phyloP scores from a whole-genome alignment of 30 jellyfish, hydroid and myxozoan genomes.

The Haliclystus octoradiatus region DNA sequence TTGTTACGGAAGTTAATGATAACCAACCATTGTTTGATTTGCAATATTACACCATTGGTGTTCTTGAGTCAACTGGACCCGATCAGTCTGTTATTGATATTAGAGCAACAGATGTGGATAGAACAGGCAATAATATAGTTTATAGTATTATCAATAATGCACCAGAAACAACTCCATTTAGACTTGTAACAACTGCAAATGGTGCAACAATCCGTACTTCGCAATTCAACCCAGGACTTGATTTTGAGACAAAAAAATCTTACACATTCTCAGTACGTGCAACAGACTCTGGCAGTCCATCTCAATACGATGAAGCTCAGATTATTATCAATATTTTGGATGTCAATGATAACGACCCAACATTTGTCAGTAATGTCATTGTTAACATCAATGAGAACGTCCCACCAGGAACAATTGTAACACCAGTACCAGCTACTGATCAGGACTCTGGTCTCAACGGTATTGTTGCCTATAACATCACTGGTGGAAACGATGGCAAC shows the following conservation, averaged over 20 bases:
- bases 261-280: constrained; percentile 38
- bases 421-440: constrained; percentile 45
- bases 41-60: constrained; percentile 9
- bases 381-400: constrained; percentile 29
- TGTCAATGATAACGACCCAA: constrained; percentile 73
- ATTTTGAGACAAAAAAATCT: constrained; percentile 18
- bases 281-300: constrained; percentile 45
- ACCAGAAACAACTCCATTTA: background rate
- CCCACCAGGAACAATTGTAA: constrained; percentile 29
- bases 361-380: constrained; percentile 14
- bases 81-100: constrained; percentile 44
- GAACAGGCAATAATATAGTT: constrained; percentile 15
- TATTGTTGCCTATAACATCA: constrained; percentile 2
- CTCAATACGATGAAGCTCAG: constrained; percentile 30
- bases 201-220: constrained; percentile 4
- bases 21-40: constrained; percentile 63
- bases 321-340: constrained; percentile 37
- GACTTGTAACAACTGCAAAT: background rate
- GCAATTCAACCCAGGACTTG: background rate
- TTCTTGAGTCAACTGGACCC: constrained; percentile 33
- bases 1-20: constrained; percentile 71
- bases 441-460: constrained; percentile 11
- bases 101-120: constrained; percentile 45
- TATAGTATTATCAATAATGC: constrained; percentile 10
- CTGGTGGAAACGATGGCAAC: constrained; percentile 11